These are phyloP conservation scores for Eudemis profundana DNA, from an alignment of 2,888 invertebrate genomes.

Conservation along the genomic window DNA sequence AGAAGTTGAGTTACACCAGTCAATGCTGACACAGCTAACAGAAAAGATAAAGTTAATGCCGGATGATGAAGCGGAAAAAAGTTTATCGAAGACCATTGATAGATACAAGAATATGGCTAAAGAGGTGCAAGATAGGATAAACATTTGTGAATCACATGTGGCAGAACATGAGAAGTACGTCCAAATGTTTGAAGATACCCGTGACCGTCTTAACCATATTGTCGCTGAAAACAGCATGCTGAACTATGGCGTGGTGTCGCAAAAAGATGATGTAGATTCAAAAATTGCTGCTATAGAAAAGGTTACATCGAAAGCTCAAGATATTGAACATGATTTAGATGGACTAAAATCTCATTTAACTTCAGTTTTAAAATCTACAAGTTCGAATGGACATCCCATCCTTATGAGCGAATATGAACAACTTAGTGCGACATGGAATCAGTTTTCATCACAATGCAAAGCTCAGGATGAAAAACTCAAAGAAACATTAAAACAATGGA, in stretches of 20 bases:
- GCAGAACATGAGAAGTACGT: constrained; percentile 93
- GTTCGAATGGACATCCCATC: constrained; percentile 90
- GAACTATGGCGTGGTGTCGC: constrained; percentile 91
- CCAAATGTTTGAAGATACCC: constrained; percentile 92
- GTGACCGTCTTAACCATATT: constrained; percentile 92
- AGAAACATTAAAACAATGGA: constrained; percentile 92
- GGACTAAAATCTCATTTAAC: constrained; percentile 90
- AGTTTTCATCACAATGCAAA: constrained; percentile 89
- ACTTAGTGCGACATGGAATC: constrained; percentile 90
- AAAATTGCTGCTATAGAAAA: constrained; percentile 91
- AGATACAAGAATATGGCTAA: constrained; percentile 89
- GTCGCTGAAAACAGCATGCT: constrained; percentile 91
- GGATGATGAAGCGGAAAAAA: constrained; percentile 91
- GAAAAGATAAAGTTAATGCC: constrained; percentile 92
- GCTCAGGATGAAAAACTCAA: constrained; percentile 90
- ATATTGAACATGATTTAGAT: constrained; percentile 89
- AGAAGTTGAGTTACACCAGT: constrained; percentile 94
- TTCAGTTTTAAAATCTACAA: constrained; percentile 90
- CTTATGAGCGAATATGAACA: constrained; percentile 90
- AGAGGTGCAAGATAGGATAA: constrained; percentile 88
- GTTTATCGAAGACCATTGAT: constrained; percentile 89
- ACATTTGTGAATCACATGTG: constrained; percentile 89
- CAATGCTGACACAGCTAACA: constrained; percentile 92
- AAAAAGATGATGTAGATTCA: constrained; percentile 91
- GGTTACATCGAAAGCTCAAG: constrained; percentile 89